These are phyloP conservation scores for Mesorhabditis belari DNA, from an alignment of 2,888 invertebrate genomes.

Conservation along the genomic window DNA sequence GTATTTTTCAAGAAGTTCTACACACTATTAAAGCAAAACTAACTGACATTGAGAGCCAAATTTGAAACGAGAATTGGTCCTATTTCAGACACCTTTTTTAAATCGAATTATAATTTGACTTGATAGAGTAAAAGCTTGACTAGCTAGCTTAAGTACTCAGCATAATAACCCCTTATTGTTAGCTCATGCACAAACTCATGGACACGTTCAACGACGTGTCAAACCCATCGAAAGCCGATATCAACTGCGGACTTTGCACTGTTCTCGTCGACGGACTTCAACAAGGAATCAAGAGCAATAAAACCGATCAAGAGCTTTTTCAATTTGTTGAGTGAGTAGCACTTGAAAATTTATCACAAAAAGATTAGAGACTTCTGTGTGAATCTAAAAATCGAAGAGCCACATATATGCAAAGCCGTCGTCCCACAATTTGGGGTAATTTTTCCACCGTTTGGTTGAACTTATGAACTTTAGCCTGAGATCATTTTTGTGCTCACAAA, in stretches of 20 bases:
- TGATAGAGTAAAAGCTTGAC: too few species aligned
- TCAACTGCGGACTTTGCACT: neutral
- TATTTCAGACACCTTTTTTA: too few species aligned
- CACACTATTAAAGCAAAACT: too few species aligned
- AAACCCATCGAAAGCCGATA: neutral
- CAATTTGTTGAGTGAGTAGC: neutral
- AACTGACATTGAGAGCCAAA: too few species aligned
- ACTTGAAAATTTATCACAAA: too few species aligned
- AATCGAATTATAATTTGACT: too few species aligned
- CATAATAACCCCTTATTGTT: too few species aligned
- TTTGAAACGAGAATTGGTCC: too few species aligned
- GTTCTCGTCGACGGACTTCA: neutral
- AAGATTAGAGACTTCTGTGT: constrained; percentile 28
- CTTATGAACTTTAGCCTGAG: constrained; percentile 19
- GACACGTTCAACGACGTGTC: too few species aligned
- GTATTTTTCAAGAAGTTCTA: too few species aligned
- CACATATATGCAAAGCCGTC: constrained; percentile 34
- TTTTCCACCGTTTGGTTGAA: neutral
- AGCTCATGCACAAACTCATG: too few species aligned
- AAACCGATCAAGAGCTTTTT: neutral
- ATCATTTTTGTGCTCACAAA: constrained; percentile 30
- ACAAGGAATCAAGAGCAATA: neutral
- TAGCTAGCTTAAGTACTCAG: too few species aligned
- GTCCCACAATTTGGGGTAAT: constrained; percentile 6
- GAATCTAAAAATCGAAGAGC: constrained; percentile 29